Conservation (phyloP, 1,140 invertebrate genomes). For the Theocolax elegans region DNA sequence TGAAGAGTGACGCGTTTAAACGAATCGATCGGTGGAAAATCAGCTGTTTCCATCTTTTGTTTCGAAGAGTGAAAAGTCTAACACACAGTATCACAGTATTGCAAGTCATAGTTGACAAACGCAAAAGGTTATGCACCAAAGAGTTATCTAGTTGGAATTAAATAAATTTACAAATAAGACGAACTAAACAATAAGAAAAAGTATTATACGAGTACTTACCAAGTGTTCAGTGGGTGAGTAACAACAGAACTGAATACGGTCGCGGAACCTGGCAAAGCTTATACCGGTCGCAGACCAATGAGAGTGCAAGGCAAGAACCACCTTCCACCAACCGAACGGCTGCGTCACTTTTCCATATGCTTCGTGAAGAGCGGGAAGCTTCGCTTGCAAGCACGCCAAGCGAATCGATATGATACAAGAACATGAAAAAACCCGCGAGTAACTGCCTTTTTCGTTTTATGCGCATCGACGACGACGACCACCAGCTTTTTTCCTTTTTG, state of each 20-base stretch:
- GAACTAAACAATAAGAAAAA: background rate
- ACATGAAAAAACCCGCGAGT: background rate
- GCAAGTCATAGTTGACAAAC: no score
- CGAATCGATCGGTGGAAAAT: constrained; percentile 11
- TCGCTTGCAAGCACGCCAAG: background rate
- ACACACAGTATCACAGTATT: no score
- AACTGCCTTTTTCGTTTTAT: background rate
- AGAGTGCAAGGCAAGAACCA: background rate
- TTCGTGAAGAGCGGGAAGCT: background rate
- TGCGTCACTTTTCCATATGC: background rate
- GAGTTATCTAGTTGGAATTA: no score
- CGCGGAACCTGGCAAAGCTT: constrained; percentile 43
- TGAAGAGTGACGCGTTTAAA: no score
- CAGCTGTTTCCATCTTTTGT: constrained; percentile 25
- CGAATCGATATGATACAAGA: constrained; percentile 8
- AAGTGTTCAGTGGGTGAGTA: constrained; percentile 57
- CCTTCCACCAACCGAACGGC: constrained; percentile 24
- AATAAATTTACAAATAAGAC: no score
- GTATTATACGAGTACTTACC: constrained; percentile 51
- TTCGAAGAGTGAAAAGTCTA: background rate
- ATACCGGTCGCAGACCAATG: constrained; percentile 46
- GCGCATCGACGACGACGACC: no score
- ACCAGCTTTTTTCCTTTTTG: background rate
- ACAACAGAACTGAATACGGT: constrained; percentile 58
- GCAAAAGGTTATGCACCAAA: no score